phyloP scores from a whole-genome alignment of 2,888 invertebrate species.

The Beris chalybata region DNA sequence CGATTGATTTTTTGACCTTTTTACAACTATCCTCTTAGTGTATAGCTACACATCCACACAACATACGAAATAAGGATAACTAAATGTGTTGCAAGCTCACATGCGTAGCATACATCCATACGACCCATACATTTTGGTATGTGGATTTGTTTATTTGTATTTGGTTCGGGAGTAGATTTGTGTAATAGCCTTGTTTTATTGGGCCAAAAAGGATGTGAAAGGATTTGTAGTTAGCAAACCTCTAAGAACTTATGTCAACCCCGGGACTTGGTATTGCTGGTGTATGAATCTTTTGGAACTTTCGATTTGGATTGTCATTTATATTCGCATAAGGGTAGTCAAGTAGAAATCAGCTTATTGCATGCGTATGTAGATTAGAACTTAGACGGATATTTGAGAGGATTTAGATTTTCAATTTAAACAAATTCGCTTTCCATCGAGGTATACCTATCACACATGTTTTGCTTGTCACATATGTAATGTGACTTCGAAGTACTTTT shows the following conservation, averaged over 20 bases:
- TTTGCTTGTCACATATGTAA: too few relatives aligned
- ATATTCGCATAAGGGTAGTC: conserved; percentile 1
- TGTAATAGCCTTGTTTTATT: conserved; percentile 41
- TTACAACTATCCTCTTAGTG: conserved; percentile 38
- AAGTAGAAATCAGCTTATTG: conserved; percentile 27
- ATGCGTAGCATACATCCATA: conserved; percentile 27
- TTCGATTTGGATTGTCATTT: conserved; percentile 26
- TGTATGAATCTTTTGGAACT: conserved; percentile 23
- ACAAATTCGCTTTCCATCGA: too few relatives aligned
- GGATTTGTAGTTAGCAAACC: conserved; percentile 41
- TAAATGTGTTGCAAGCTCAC: conserved; percentile 3
- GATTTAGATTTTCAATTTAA: too few relatives aligned
- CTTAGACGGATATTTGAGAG: too few relatives aligned
- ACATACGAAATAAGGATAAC: neutral
- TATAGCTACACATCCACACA: neutral
- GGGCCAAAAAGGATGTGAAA: conserved; percentile 39
- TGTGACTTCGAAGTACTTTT: too few relatives aligned
- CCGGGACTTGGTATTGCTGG: conserved; percentile 14
- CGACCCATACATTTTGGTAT: conserved; percentile 24
- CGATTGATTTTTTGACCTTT: conserved; percentile 58
- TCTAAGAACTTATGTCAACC: conserved; percentile 40
- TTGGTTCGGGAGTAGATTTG: conserved; percentile 39
- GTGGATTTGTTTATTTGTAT: conserved; percentile 26
- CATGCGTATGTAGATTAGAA: conserved; percentile 14
- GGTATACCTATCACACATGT: too few relatives aligned